phyloP scores from a whole-genome alignment of 2,113 vertebrate genomes.

The Bucco capensis region DNA sequence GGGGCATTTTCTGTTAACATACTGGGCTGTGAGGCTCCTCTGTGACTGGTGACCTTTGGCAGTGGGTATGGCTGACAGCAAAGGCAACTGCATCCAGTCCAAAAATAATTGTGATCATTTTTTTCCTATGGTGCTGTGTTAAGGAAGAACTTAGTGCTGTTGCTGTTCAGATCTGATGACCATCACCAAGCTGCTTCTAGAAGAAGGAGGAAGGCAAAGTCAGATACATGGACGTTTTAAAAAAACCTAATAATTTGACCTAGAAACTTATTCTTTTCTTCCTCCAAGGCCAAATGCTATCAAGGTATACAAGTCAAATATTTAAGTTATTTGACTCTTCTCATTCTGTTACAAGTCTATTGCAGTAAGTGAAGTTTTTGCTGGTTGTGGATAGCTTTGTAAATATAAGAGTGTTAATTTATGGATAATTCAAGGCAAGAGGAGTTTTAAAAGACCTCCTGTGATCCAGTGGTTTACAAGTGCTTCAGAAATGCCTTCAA shows the following conservation, averaged over 20 bases:
- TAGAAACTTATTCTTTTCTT: neutral
- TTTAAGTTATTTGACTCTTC: neutral
- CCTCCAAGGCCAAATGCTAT: neutral
- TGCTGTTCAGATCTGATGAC: neutral
- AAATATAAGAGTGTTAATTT: neutral
- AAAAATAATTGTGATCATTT: neutral
- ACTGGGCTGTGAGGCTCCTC: neutral
- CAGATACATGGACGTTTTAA: neutral
- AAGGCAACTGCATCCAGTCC: neutral
- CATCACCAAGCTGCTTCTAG: neutral
- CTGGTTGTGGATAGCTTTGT: neutral
- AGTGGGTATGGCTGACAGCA: accelerated
- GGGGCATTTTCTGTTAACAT: neutral
- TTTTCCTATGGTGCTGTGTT: neutral
- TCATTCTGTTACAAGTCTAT: neutral
- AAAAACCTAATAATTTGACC: neutral
- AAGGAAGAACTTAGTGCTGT: neutral
- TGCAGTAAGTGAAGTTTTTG: neutral
- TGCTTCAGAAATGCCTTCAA: neutral
- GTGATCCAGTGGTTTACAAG: neutral
- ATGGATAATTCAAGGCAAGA: neutral
- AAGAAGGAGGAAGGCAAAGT: neutral
- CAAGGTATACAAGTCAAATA: neutral
- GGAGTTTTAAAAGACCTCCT: neutral
- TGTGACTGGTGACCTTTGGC: neutral